phyloP scores from a whole-genome alignment of 2,888 invertebrate species.

The Sialis lutaria region DNA sequence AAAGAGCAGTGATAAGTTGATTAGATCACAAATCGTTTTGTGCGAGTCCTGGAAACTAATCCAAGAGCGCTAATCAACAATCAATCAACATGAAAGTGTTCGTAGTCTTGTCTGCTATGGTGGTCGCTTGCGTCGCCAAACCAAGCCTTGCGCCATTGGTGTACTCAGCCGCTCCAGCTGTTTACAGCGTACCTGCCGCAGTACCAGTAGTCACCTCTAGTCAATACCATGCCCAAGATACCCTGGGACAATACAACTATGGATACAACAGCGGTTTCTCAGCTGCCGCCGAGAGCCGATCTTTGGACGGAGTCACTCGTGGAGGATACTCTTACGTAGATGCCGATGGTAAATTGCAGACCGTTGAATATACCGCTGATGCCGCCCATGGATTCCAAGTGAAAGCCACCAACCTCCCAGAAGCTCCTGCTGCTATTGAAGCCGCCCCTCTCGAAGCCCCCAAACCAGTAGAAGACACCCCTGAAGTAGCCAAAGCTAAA shows the following conservation, averaged over 20 bases:
- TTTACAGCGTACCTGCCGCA: neutral
- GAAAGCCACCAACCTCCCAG: slow-evolving; percentile 39
- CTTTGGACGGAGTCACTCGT: slow-evolving; percentile 37
- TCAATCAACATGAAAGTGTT: neutral
- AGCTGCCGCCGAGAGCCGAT: slow-evolving; percentile 37
- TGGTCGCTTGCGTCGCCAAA: neutral
- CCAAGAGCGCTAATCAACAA: neutral
- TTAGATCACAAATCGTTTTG: neutral
- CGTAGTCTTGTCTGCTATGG: neutral
- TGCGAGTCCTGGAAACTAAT: neutral
- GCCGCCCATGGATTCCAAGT: slow-evolving; percentile 38
- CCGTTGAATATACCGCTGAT: slow-evolving; percentile 38
- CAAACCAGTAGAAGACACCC: slow-evolving; percentile 24
- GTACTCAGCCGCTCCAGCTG: neutral
- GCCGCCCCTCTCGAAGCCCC: slow-evolving; percentile 14
- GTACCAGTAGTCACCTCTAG: slow-evolving; percentile 11
- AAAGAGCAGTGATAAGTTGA: too few species aligned
- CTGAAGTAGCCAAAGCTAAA: slow-evolving; percentile 28
- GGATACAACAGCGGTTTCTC: slow-evolving; percentile 40
- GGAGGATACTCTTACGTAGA: slow-evolving; percentile 44
- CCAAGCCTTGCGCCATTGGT: neutral
- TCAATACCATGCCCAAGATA: slow-evolving; percentile 40
- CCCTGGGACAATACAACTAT: slow-evolving; percentile 40
- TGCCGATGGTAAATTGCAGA: slow-evolving; percentile 37
- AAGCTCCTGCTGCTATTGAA: slow-evolving; percentile 18